These are phyloP conservation scores for Drosophila tanythrix DNA, from an alignment of 2,888 invertebrate genomes.

Conservation along the genomic window DNA sequence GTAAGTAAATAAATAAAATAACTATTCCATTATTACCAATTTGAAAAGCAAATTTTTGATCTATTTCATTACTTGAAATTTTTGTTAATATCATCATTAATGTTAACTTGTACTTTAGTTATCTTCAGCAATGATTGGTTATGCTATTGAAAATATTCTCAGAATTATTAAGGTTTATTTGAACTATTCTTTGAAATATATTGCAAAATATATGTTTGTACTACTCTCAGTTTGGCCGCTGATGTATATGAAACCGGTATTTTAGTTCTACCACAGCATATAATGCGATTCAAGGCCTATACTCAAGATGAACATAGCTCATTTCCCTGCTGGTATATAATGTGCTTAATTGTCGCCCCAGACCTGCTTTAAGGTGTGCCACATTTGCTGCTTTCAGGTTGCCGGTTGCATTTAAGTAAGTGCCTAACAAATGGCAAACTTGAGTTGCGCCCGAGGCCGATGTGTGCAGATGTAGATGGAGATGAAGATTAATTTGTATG, in stretches of 20 bases:
- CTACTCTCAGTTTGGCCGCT: background rate
- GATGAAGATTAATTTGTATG: conserved; percentile 74
- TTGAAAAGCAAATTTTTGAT: too few species aligned
- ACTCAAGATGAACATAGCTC: background rate
- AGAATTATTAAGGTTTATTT: background rate
- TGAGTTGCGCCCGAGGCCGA: conserved; percentile 46
- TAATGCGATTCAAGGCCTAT: background rate
- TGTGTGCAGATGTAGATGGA: conserved; percentile 43
- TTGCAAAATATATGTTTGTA: background rate
- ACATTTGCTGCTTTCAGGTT: conserved; percentile 12
- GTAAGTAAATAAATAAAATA: background rate
- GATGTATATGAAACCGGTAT: background rate
- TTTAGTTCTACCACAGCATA: background rate
- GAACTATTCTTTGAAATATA: background rate
- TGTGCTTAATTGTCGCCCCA: conserved; percentile 36
- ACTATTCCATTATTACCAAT: background rate
- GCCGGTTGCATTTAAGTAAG: conserved; percentile 45
- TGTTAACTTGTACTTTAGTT: background rate
- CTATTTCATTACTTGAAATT: too few species aligned
- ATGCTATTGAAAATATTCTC: background rate
- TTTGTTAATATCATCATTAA: background rate
- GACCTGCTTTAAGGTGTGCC: conserved; percentile 2
- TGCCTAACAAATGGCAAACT: conserved; percentile 67
- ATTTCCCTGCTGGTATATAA: background rate
- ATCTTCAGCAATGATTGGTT: background rate